These are phyloP conservation scores for Poecilia gillii DNA, from an alignment of 2,797 vertebrate genomes.

Conservation along the genomic window DNA sequence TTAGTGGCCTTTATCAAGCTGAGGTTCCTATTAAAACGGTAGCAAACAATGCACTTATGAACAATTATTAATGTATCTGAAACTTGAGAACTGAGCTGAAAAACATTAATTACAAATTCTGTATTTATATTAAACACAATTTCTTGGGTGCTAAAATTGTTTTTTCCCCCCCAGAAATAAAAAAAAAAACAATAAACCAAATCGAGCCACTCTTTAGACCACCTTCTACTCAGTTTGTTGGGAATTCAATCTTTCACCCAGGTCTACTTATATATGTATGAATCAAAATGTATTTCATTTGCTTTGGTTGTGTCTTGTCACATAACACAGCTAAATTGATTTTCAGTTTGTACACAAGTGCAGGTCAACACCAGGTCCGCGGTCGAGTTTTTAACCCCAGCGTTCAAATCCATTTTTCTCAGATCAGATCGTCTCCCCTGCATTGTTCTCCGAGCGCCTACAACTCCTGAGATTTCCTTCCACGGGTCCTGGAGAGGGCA, in stretches of 20 bases:
- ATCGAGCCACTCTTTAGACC: background rate
- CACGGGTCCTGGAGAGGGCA: slow-evolving; percentile 67
- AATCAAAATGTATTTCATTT: slow-evolving; percentile 4
- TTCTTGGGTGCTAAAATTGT: background rate
- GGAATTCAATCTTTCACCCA: background rate
- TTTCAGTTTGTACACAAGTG: slow-evolving; percentile 4
- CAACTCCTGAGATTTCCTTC: slow-evolving; percentile 29
- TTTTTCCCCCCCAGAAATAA: background rate
- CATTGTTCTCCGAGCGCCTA: background rate
- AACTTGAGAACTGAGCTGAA: background rate
- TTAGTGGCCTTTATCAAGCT: background rate
- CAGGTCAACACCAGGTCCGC: background rate
- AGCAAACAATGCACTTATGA: background rate
- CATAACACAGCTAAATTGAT: background rate
- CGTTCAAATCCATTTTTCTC: slow-evolving; percentile 9
- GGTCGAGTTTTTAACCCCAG: background rate
- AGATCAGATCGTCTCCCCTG: background rate
- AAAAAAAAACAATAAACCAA: background rate
- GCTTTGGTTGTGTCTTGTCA: background rate
- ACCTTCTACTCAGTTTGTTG: background rate
- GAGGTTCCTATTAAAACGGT: background rate
- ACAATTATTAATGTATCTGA: background rate
- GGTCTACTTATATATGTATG: background rate
- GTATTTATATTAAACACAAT: background rate
- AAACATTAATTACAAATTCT: background rate